Evolutionary conservation across 2,113 vertebrate genomes (phyloP).

Genomic region (Rhadina sibilatrix): DNA sequence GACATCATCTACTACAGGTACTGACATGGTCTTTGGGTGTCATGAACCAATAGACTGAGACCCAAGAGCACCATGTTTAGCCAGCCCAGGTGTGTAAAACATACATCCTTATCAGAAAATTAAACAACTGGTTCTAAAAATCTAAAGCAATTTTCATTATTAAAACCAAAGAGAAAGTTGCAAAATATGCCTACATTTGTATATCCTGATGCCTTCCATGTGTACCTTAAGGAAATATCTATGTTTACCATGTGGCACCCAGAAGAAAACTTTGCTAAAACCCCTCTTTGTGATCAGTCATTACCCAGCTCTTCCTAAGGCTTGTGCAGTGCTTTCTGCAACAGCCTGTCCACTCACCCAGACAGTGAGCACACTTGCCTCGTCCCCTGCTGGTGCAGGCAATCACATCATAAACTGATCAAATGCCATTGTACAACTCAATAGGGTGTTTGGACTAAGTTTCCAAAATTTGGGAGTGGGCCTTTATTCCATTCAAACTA

Average conservation of each 20-base stretch:
- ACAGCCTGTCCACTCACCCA: not conserved
- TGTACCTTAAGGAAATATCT: not conserved
- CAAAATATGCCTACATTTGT: not conserved
- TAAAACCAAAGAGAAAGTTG: not conserved
- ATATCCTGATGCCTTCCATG: not conserved
- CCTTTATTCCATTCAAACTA: constrained; percentile 52
- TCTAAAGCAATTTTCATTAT: not conserved
- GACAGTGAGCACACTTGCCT: not conserved
- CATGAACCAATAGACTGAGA: not conserved
- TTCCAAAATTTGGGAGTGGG: constrained; percentile 57
- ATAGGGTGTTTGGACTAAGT: constrained; percentile 36
- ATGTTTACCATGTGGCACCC: not conserved
- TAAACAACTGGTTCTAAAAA: not conserved
- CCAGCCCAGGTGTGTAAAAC: not conserved
- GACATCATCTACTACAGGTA: not conserved
- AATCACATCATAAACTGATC: constrained; percentile 35
- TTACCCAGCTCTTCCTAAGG: not conserved
- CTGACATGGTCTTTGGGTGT: not conserved
- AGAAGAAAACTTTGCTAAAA: not conserved
- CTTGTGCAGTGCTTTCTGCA: not conserved
- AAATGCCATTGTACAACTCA: constrained; percentile 44
- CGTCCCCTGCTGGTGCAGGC: not conserved
- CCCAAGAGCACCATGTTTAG: not conserved
- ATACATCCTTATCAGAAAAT: not conserved
- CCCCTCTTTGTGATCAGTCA: not conserved